Evolutionary conservation across 2,888 invertebrate species (phyloP).

Genomic region (Bembecia ichneumoniformis): DNA sequence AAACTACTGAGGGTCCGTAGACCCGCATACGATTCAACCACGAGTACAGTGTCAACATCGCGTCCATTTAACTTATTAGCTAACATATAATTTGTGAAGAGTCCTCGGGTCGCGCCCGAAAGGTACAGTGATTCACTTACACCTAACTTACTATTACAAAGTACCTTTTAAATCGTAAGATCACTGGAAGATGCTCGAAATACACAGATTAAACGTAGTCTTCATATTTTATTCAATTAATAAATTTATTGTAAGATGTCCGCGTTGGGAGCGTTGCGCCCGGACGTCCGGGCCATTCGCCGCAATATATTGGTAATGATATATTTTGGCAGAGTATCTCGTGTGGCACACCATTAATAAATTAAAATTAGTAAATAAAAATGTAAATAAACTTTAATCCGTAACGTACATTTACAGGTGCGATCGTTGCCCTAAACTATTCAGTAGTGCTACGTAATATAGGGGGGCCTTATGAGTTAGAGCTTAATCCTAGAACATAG

Average conservation of each 20-base stretch:
- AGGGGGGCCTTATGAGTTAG: slow-evolving; percentile 39
- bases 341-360: slow-evolving; percentile 72
- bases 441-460: slow-evolving; percentile 59
- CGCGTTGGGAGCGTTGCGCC: not conserved
- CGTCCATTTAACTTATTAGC: slow-evolving; percentile 47
- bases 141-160: slow-evolving; percentile 57
- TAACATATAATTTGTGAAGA: slow-evolving; percentile 54
- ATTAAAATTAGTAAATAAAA: slow-evolving; percentile 65
- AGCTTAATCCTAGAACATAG: slow-evolving; percentile 53
- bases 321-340: slow-evolving; percentile 73
- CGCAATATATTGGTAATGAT: slow-evolving; percentile 62
- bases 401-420: slow-evolving; percentile 67
- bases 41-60: slow-evolving; percentile 40
- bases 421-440: slow-evolving; percentile 69
- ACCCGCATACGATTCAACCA: slow-evolving; percentile 45
- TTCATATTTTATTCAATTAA: slow-evolving; percentile 16
- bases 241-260: slow-evolving; percentile 12
- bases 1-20: slow-evolving; percentile 58
- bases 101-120: slow-evolving; percentile 46
- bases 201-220: slow-evolving; percentile 36
- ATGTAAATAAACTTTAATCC: slow-evolving; percentile 66
- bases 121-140: slow-evolving; percentile 59
- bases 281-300: slow-evolving; percentile 15
- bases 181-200: slow-evolving; percentile 68
- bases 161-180: slow-evolving; percentile 52